Evolutionary conservation across 2,797 vertebrate species (phyloP).

Genomic region (Muscicapa striata): DNA sequence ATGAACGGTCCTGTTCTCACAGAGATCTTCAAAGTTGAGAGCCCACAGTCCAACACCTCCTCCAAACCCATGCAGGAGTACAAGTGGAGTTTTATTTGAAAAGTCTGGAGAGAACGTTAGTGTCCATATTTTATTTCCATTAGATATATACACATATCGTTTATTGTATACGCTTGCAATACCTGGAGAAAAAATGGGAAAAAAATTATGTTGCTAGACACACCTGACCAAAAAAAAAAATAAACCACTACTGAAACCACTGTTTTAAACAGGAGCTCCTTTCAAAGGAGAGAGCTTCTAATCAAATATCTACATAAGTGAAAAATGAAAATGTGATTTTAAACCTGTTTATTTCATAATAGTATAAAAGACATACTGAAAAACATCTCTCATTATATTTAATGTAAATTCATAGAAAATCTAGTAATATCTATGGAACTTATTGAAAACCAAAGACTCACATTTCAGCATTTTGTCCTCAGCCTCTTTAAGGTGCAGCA

Average conservation of each 20-base stretch:
- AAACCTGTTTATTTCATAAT: not conserved
- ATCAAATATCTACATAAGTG: not conserved
- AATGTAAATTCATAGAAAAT: not conserved
- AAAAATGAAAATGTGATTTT: not conserved
- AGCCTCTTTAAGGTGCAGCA: constrained; percentile 85
- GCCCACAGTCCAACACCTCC: constrained; percentile 93
- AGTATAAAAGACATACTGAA: not conserved
- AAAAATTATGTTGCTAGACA: not conserved
- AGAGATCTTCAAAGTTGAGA: constrained; percentile 89
- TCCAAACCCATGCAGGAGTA: constrained; percentile 94
- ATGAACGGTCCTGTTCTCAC: constrained; percentile 83
- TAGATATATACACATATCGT: constrained; percentile 81
- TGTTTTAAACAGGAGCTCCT: not conserved
- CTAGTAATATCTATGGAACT: not conserved
- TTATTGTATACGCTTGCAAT: constrained; percentile 83
- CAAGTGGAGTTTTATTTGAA: constrained; percentile 84
- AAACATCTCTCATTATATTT: not conserved
- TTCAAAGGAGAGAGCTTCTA: not conserved
- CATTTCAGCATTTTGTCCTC: constrained; percentile 92
- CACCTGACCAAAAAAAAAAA: not conserved
- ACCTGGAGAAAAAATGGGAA: constrained; percentile 75
- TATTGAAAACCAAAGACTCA: constrained; percentile 73
- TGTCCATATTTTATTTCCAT: constrained; percentile 89
- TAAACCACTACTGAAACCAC: not conserved
- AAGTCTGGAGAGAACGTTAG: constrained; percentile 78